A percentile compares a stretch with the other conserved stretches of the same genome.
Conservation (phyloP, 1,140 invertebrate genomes). For the Drosophila seguyi region DNA sequence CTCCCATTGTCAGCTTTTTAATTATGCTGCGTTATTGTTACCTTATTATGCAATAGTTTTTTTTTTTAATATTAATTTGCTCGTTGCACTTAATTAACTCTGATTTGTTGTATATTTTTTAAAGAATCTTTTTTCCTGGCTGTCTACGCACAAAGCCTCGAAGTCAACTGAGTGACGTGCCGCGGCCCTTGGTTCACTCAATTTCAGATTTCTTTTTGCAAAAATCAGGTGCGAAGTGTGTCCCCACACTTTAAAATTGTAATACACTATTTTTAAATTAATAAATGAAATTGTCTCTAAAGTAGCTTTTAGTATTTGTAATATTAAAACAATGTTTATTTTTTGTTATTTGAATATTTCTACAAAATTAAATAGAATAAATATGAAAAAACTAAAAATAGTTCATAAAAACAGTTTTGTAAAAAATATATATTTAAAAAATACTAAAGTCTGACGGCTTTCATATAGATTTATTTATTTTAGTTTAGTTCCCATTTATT, state of each 20-base stretch:
- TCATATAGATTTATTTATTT: background rate
- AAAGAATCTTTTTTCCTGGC: conserved; percentile 1
- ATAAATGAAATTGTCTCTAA: background rate
- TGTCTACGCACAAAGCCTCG: conserved; percentile 44
- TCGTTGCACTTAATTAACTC: conserved; percentile 10
- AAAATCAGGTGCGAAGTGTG: conserved; percentile 40
- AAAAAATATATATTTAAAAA: too few relatives aligned
- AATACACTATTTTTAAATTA: too few relatives aligned
- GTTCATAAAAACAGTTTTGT: too few relatives aligned
- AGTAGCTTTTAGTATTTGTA: background rate
- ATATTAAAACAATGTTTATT: background rate
- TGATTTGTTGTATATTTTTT: background rate
- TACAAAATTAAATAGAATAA: too few relatives aligned
- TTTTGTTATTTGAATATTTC: background rate
- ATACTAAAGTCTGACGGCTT: too few relatives aligned
- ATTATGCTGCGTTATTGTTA: conserved; percentile 53
- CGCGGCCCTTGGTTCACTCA: conserved; percentile 44
- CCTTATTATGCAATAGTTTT: conserved; percentile 46
- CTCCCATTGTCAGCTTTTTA: conserved; percentile 51
- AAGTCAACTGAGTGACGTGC: conserved; percentile 32
- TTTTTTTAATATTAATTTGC: conserved; percentile 28
- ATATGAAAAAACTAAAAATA: too few relatives aligned
- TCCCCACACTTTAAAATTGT: background rate
- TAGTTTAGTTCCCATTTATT: background rate
- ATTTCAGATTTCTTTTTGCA: conserved; percentile 64